Conservation (phyloP, 2,797 vertebrate species). For the Argentina silus region DNA sequence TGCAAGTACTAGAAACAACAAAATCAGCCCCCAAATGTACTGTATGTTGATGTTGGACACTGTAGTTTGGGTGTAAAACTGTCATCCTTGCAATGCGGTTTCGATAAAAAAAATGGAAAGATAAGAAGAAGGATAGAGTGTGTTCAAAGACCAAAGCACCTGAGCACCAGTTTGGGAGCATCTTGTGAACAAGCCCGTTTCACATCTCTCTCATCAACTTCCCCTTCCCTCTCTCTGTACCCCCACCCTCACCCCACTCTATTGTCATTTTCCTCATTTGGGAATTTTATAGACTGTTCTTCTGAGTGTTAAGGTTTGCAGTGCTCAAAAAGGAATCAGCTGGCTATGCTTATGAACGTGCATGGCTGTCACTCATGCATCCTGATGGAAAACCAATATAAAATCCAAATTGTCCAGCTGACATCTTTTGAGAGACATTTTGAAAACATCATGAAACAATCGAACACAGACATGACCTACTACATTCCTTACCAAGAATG, state of each 20-base stretch:
- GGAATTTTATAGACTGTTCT: too few relatives aligned
- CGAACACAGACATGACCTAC: not conserved
- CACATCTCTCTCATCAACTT: not conserved
- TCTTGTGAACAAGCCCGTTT: not conserved
- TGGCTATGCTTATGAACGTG: not conserved
- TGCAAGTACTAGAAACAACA: too few relatives aligned
- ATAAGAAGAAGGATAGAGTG: too few relatives aligned
- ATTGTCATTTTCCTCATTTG: too few relatives aligned
- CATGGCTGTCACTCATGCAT: not conserved
- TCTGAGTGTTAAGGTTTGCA: not conserved
- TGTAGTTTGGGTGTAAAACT: too few relatives aligned
- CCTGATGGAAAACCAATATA: not conserved
- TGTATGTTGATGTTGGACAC: too few relatives aligned
- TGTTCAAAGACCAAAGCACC: not conserved
- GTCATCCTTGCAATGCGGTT: too few relatives aligned
- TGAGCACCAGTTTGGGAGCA: not conserved
- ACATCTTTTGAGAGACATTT: conserved; percentile 1
- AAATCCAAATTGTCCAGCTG: not conserved
- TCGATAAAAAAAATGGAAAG: not conserved
- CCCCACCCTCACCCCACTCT: too few relatives aligned
- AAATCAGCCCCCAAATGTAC: too few relatives aligned
- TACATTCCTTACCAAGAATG: not conserved
- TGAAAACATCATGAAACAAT: not conserved
- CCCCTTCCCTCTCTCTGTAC: not conserved
- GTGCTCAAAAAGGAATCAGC: conserved; percentile 6